Evolutionary conservation across 2,888 invertebrate species (phyloP).

Genomic region (Drosophila koepferae): DNA sequence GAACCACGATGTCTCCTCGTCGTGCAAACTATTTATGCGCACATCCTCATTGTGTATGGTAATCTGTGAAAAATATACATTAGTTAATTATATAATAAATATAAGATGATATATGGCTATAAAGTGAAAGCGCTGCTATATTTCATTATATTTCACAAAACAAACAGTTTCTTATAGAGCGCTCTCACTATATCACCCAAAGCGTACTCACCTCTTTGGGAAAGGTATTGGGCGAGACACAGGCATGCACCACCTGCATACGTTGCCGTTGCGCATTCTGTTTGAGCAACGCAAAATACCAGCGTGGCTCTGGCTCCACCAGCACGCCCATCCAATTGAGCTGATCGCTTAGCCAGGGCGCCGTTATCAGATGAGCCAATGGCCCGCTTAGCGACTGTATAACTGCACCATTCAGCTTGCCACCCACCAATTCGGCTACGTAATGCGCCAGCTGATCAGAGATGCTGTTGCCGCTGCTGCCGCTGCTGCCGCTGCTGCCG

Average conservation of each 20-base stretch:
- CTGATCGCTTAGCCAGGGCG: constrained; percentile 89
- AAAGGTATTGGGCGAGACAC: constrained; percentile 91
- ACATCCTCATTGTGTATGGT: constrained; percentile 86
- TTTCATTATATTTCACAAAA: no score
- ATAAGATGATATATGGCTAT: neutral
- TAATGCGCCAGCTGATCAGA: constrained; percentile 84
- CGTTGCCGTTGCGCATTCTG: constrained; percentile 87
- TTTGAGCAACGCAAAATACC: constrained; percentile 89
- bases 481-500: constrained; percentile 13
- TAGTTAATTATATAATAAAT: neutral
- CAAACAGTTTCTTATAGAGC: no score
- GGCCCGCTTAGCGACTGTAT: constrained; percentile 89
- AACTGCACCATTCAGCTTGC: constrained; percentile 88
- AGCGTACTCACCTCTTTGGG: constrained; percentile 89
- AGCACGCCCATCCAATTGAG: constrained; percentile 91
- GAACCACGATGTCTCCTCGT: constrained; percentile 87
- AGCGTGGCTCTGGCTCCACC: constrained; percentile 91
- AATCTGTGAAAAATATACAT: constrained; percentile 80
- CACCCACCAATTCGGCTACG: constrained; percentile 83
- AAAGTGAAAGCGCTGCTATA: neutral
- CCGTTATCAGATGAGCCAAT: constrained; percentile 87
- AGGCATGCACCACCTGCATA: constrained; percentile 90
- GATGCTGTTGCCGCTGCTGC: constrained; percentile 39
- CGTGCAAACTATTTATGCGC: constrained; percentile 86
- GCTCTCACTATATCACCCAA: no score